phyloP scores from a whole-genome alignment of 2,888 invertebrate species.

The Heliconius ethilla region DNA sequence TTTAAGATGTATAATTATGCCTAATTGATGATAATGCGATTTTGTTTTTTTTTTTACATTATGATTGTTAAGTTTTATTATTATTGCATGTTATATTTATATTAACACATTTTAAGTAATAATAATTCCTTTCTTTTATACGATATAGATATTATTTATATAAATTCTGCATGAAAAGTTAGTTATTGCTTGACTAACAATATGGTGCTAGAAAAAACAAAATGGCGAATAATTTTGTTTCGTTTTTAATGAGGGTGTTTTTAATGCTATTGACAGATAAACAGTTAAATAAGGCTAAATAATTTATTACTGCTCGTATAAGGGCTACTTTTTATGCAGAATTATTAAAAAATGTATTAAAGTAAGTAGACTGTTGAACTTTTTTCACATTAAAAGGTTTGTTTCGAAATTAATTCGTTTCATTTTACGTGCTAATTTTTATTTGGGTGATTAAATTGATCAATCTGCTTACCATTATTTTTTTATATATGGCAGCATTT shows the following conservation, averaged over 20 bases:
- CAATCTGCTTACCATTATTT: conserved; percentile 72
- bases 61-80: background rate
- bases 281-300: background rate
- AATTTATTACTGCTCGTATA: conserved; percentile 16
- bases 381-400: conserved; percentile 73
- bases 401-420: conserved; percentile 62
- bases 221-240: background rate
- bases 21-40: background rate
- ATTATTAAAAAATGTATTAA: conserved; percentile 42
- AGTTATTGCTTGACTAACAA: background rate
- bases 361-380: conserved; percentile 79
- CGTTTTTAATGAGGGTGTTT: background rate
- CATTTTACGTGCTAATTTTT: conserved; percentile 56
- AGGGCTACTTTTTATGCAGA: conserved; percentile 26
- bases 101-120: no score
- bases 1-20: conserved; percentile 4
- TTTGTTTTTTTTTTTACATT: background rate
- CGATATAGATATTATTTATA: background rate
- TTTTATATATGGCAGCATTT: conserved; percentile 49
- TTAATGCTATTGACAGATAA: background rate
- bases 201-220: background rate
- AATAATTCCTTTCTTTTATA: no score
- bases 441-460: conserved; percentile 72
- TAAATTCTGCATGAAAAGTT: conserved; percentile 5
- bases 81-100: conserved; percentile 9